These are phyloP conservation scores for Rafetus swinhoei DNA, from an alignment of 2,113 vertebrate genomes.

Conservation along the genomic window DNA sequence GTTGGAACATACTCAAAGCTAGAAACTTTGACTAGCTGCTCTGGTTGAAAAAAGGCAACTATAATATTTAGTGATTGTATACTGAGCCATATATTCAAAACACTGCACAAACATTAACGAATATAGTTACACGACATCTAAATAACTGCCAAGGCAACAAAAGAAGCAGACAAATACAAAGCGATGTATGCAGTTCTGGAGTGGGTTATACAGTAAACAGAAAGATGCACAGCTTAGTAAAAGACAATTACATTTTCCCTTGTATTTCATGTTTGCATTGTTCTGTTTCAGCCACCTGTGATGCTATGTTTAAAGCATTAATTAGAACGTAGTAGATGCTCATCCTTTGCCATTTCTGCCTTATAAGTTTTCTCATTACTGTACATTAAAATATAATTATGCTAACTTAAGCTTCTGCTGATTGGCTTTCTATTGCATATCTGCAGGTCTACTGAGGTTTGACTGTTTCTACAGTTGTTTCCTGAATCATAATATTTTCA, in stretches of 20 bases:
- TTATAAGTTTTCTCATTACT: background rate
- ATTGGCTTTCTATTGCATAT: background rate
- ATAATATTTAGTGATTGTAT: constrained; percentile 52
- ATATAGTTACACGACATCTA: constrained; percentile 63
- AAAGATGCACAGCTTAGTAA: accelerated
- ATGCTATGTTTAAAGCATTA: constrained; percentile 41
- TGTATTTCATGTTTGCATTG: background rate
- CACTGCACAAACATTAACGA: constrained; percentile 64
- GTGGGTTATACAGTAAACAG: background rate
- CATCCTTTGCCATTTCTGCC: constrained; percentile 2
- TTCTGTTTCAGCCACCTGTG: constrained; percentile 38
- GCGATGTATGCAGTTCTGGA: background rate
- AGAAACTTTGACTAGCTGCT: background rate
- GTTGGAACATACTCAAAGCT: background rate
- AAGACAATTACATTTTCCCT: accelerated
- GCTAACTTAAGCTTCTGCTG: background rate
- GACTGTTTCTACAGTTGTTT: background rate
- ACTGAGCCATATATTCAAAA: constrained; percentile 59
- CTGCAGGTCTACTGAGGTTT: background rate
- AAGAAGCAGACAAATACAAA: constrained; percentile 33
- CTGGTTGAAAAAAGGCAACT: background rate
- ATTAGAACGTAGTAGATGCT: constrained; percentile 55
- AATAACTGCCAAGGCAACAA: constrained; percentile 61
- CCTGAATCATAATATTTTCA: background rate
- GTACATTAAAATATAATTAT: constrained; percentile 4